Base-by-base conservation (phyloP, 2,888 invertebrate species). In the Eudemis profundana region DNA sequence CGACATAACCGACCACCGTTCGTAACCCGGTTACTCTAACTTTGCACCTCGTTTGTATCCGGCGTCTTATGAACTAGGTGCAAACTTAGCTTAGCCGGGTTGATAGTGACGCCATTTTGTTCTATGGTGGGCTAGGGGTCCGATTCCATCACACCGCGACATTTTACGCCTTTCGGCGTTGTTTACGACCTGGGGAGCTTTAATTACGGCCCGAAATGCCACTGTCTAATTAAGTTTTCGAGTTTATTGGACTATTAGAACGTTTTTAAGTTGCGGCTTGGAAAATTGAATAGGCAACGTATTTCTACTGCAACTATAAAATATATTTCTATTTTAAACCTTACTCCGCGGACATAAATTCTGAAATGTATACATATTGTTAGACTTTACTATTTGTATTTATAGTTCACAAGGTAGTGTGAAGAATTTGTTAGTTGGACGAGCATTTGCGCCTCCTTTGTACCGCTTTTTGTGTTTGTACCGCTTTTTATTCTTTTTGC, bases 141-240 rank as follows among this genome's bases (percentile, higher is more conserved):
- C 50, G 47, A 60, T 66, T 61, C 70, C 70, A 56, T 67, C 68
- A 68, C 66, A 33, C 53, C 23, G 61, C 54, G 70, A 60, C 67
- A 59, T 54, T 68, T 68, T 69, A 70, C 63, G 70, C 67, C 62
- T 62, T 64, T 76, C 78, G 77, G 79, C 68, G 81, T 78, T 73
- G 78, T 84, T 84, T 83, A 83, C 75, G 82, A 72, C 68, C 64
- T 60, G 65, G 73, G 72, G 71, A 66, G 74, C 71, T 76, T 80
- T 79, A 80, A 82, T 81, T 80, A 79, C 78, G 75, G 67, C 59
- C 68, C 63, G 66, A 73, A 74, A 70, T 71, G 72, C 70, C 69
- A 70, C 71, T 68, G 70, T 69, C 69, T 74, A 75, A 76, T 75
- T 75, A 75, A 72, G 72, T 73, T 72, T 47, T 69, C 61, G 68